Conservation (phyloP, 2,888 invertebrate genomes). For the Periphyllus acericola region DNA sequence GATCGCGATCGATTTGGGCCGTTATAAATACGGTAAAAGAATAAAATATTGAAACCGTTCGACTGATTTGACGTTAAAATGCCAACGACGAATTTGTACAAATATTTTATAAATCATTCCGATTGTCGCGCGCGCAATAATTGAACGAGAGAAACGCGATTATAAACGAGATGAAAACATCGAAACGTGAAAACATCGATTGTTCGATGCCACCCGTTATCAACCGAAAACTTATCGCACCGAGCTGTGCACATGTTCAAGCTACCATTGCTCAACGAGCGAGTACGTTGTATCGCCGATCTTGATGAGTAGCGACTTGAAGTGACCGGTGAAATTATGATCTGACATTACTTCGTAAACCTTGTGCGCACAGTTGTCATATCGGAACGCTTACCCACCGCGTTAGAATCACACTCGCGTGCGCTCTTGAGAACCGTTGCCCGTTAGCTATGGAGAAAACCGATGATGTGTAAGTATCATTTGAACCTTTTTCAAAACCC, state of each 20-base stretch:
- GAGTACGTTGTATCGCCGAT: too few species aligned
- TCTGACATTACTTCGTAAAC: too few species aligned
- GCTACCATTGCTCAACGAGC: background rate
- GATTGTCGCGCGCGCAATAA: background rate
- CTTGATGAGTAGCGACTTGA: too few species aligned
- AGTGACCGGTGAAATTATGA: too few species aligned
- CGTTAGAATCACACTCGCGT: too few species aligned
- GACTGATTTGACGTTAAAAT: background rate
- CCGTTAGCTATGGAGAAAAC: background rate
- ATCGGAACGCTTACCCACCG: background rate
- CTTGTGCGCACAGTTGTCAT: too few species aligned
- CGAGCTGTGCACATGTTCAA: background rate
- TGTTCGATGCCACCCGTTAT: background rate
- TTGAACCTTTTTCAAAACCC: too few species aligned
- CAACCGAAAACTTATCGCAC: background rate
- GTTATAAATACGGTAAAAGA: background rate
- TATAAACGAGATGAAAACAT: too few species aligned
- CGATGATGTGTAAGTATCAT: background rate
- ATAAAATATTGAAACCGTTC: background rate
- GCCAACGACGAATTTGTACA: background rate
- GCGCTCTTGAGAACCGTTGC: background rate
- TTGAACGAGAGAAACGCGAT: too few species aligned
- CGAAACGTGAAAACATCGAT: background rate
- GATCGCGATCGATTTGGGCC: background rate
- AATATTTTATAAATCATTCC: background rate